phyloP scores from a whole-genome alignment of 2,888 invertebrate genomes.

The Carabus problematicus region DNA sequence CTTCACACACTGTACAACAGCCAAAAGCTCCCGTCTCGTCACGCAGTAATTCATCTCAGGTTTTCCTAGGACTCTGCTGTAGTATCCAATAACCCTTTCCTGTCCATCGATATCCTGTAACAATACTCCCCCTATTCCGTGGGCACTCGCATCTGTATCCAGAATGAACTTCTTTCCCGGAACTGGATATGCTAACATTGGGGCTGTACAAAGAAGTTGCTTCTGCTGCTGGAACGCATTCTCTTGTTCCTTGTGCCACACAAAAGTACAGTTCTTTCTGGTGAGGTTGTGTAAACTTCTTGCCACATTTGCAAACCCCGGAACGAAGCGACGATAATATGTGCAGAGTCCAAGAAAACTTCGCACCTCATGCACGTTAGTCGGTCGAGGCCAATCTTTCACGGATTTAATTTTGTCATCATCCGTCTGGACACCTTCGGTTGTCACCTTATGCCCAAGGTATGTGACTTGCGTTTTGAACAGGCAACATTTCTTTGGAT shows the following conservation, averaged over 20 bases:
- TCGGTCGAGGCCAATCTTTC: slow-evolving; percentile 43
- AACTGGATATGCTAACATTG: background rate
- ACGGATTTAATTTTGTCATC: too few relatives aligned
- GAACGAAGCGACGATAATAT: slow-evolving; percentile 50
- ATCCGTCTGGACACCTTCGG: slow-evolving; percentile 44
- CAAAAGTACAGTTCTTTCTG: slow-evolving; percentile 33
- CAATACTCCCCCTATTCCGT: slow-evolving; percentile 3
- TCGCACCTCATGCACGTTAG: slow-evolving; percentile 43
- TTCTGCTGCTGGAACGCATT: too few relatives aligned
- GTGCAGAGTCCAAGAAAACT: slow-evolving; percentile 47
- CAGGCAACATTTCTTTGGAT: too few relatives aligned
- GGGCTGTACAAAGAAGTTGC: background rate
- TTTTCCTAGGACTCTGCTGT: too few relatives aligned
- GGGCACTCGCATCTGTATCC: slow-evolving; percentile 6
- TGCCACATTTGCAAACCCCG: slow-evolving; percentile 43
- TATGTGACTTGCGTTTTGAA: too few relatives aligned
- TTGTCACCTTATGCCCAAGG: slow-evolving; percentile 43
- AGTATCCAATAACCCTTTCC: too few relatives aligned
- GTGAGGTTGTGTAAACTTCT: slow-evolving; percentile 25
- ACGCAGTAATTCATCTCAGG: too few relatives aligned
- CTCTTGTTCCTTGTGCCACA: background rate
- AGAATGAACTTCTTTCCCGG: background rate
- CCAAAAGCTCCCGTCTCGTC: too few relatives aligned
- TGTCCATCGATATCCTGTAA: background rate
- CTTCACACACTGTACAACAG: too few relatives aligned